Conservation (phyloP, 2,113 vertebrate genomes). For the Chauna torquata region DNA sequence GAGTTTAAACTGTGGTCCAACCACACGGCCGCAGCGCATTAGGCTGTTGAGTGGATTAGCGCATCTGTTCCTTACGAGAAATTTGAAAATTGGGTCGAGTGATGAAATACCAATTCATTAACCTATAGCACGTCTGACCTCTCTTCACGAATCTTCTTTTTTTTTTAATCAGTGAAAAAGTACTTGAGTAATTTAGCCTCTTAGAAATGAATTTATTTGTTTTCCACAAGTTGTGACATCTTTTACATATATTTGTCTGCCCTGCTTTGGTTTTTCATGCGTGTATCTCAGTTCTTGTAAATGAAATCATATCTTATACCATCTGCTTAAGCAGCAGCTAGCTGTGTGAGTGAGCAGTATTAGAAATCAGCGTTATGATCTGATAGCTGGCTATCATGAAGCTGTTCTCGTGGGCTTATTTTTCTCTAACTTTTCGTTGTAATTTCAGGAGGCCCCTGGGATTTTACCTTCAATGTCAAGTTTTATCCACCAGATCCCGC, state of each 20-base stretch:
- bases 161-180: background rate
- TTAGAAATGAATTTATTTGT: background rate
- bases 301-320: background rate
- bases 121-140: background rate
- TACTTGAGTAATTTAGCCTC: background rate
- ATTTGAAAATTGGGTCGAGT: background rate
- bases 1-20: background rate
- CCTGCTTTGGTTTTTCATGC: background rate
- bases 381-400: background rate
- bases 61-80: background rate
- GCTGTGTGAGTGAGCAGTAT: background rate
- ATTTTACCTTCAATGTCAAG: constrained; percentile 86
- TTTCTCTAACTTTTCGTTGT: constrained; percentile 11
- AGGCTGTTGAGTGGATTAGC: background rate
- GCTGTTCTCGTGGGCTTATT: background rate
- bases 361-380: background rate
- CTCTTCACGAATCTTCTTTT: background rate
- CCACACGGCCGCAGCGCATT: background rate
- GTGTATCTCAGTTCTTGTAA: background rate
- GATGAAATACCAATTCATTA: background rate
- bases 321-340: background rate
- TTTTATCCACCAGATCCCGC: constrained; percentile 96
- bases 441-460: constrained; percentile 79
- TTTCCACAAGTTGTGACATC: background rate
- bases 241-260: background rate